Evolutionary conservation across 2,888 invertebrate species (phyloP).

Genomic region (Tachina fera): DNA sequence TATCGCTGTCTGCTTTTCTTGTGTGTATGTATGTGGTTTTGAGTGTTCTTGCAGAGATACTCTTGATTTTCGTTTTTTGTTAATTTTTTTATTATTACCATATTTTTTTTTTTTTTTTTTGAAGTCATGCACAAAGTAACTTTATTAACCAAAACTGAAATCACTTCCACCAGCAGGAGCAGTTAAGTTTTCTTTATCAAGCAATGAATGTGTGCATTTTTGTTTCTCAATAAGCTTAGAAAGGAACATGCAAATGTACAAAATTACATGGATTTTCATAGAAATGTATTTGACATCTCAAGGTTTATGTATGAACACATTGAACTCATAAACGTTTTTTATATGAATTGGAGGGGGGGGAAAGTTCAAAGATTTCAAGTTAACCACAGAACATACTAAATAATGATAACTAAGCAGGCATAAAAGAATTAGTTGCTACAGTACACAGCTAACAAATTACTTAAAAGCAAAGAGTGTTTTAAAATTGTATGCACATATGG

Average conservation of each 20-base stretch:
- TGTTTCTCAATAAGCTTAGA: conserved; percentile 1
- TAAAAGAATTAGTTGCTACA: background rate
- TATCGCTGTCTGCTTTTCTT: background rate
- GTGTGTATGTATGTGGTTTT: background rate
- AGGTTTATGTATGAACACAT: conserved; percentile 26
- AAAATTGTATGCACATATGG: no score
- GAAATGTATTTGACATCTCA: conserved; percentile 17
- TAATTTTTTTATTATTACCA: background rate
- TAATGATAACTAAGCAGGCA: background rate
- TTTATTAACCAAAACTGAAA: conserved; percentile 44
- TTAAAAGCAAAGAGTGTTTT: background rate
- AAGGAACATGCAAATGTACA: conserved; percentile 35
- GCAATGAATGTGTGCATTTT: conserved; percentile 9
- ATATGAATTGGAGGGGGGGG: background rate
- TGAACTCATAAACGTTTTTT: conserved; percentile 28
- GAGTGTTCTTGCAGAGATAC: conserved; percentile 21
- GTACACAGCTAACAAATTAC: background rate
- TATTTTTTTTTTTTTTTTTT: no score
- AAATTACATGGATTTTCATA: conserved; percentile 30
- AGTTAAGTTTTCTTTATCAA: conserved; percentile 2
- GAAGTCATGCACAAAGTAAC: conserved; percentile 25
- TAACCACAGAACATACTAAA: background rate
- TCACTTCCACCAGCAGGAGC: conserved; percentile 4
- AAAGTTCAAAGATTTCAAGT: background rate
- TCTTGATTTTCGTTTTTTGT: background rate